These are phyloP conservation scores for Drosophila lacteicornis DNA, from an alignment of 1,140 invertebrate genomes.

Conservation along the genomic window DNA sequence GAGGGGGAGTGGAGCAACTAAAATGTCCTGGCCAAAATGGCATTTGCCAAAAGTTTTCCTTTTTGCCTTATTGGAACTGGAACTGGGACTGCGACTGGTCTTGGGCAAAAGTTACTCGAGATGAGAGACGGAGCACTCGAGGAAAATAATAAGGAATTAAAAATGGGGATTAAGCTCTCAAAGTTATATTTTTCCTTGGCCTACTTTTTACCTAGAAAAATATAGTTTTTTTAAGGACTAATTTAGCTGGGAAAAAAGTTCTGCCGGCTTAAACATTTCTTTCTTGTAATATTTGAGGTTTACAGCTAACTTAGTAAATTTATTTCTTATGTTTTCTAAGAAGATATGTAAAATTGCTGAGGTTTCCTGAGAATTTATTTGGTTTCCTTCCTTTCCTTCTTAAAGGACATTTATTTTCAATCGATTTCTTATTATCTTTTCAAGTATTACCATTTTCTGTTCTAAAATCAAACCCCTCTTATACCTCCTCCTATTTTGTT, in stretches of 20 bases:
- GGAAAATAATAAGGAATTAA: slow-evolving; percentile 3
- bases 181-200: background rate
- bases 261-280: too few relatives aligned
- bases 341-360: too few relatives aligned
- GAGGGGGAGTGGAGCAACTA: background rate
- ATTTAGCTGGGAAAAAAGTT: background rate
- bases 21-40: slow-evolving; percentile 25
- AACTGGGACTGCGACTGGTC: too few relatives aligned
- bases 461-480: background rate
- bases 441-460: background rate
- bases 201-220: background rate
- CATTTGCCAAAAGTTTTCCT: slow-evolving; percentile 31
- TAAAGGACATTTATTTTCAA: background rate
- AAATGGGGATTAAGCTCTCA: background rate
- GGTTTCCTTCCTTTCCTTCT: background rate
- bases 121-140: slow-evolving; percentile 1
- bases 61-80: background rate
- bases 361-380: too few relatives aligned
- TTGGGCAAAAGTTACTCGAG: background rate
- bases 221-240: background rate
- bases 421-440: background rate
- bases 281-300: too few relatives aligned
- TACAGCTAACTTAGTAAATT: too few relatives aligned
- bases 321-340: too few relatives aligned
- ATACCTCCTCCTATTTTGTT: too few relatives aligned